These are phyloP conservation scores for Hemibagrus wyckioides DNA, from an alignment of 2,113 vertebrate genomes.

Conservation along the genomic window DNA sequence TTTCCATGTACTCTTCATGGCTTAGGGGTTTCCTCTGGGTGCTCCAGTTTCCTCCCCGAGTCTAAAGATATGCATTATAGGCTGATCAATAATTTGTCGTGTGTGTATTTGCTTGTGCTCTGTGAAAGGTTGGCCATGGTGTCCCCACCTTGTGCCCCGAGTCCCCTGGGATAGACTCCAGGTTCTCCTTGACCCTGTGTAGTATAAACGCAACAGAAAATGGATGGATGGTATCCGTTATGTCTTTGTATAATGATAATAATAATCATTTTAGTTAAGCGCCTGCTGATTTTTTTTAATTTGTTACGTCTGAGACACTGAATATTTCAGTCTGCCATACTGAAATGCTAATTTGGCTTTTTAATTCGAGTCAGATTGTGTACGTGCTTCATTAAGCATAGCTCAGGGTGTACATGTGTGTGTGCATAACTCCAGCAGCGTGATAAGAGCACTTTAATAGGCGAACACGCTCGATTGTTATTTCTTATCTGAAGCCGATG, in stretches of 20 bases:
- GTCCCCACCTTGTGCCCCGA: too few relatives aligned
- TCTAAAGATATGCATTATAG: too few relatives aligned
- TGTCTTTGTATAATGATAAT: background rate
- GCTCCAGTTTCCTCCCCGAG: too few relatives aligned
- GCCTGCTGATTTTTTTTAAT: background rate
- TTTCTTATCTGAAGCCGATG: slow-evolving; percentile 42
- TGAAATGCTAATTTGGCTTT: slow-evolving; percentile 10
- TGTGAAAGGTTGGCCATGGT: too few relatives aligned
- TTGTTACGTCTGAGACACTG: background rate
- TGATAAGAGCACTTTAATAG: slow-evolving; percentile 34
- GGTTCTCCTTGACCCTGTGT: too few relatives aligned
- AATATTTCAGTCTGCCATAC: background rate
- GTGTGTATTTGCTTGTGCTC: too few relatives aligned
- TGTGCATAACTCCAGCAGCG: background rate
- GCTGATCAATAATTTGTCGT: too few relatives aligned
- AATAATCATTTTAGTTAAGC: background rate
- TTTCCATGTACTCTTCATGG: too few relatives aligned
- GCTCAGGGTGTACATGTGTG: slow-evolving; percentile 8
- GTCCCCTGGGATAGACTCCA: too few relatives aligned
- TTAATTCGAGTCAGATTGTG: slow-evolving; percentile 46
- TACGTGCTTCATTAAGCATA: slow-evolving; percentile 34
- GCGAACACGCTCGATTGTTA: background rate
- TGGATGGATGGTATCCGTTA: background rate
- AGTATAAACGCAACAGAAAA: too few relatives aligned
- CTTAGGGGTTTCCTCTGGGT: too few relatives aligned